Evolutionary conservation across 2,113 vertebrate genomes (phyloP).

Genomic region (Progne subis): DNA sequence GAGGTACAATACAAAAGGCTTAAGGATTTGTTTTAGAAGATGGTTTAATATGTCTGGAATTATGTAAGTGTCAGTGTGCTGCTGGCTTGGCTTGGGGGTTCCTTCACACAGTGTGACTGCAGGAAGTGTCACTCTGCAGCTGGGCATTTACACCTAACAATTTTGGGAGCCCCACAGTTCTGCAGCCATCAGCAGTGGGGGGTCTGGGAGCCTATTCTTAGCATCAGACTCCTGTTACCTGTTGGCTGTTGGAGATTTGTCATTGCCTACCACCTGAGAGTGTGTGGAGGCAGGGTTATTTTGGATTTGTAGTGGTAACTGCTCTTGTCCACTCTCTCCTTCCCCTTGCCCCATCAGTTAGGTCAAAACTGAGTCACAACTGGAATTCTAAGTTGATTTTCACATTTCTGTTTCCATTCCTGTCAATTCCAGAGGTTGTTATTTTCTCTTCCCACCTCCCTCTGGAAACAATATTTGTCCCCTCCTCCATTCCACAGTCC

Average conservation of each 20-base stretch:
- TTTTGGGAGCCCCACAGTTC: not conserved
- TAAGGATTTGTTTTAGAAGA: not conserved
- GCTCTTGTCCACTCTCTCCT: not conserved
- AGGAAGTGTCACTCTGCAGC: not conserved
- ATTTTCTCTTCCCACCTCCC: not conserved
- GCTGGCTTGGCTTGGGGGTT: not conserved
- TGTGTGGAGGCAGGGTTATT: not conserved
- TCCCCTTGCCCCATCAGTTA: not conserved
- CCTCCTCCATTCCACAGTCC: not conserved
- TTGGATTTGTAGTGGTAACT: not conserved
- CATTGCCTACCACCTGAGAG: fast-evolving
- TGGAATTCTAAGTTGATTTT: not conserved
- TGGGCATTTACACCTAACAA: not conserved
- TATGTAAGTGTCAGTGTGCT: not conserved
- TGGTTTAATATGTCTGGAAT: not conserved
- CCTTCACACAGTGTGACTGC: not conserved
- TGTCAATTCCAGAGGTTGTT: not conserved
- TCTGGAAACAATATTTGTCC: not conserved
- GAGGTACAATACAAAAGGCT: not conserved
- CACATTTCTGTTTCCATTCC: not conserved
- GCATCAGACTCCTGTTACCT: not conserved
- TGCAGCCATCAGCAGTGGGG: not conserved
- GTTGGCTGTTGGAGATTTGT: fast-evolving
- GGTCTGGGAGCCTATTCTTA: not conserved
- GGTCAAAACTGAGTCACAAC: not conserved